Evolutionary conservation across 1,140 invertebrate genomes (phyloP), one percentile per base, ranked within the genome.

Genomic region (Spodoptera frugiperda): DNA sequence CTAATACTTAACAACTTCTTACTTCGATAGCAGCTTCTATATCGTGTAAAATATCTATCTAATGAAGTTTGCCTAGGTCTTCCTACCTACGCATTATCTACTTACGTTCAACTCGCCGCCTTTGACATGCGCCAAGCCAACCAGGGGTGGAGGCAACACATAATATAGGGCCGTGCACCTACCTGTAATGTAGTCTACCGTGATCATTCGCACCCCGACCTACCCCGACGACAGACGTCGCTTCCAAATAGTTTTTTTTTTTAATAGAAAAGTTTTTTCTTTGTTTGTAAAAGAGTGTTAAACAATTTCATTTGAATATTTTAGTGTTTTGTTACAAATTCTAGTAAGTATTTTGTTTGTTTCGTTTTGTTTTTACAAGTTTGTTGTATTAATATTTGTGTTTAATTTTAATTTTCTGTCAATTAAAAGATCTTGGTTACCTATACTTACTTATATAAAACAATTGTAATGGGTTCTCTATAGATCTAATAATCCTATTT

Each of bases 151-250:
- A 59, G 67, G 33, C 65, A 76, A 46, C 48, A 77, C 55, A 81
- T 70, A 54, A 77, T 59, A 70, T 82, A 84, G 80, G 78, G 76
- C 81, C 78, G 76, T 80, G 78, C 78, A 67, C 81, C 79, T 80
- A 87, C 78, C 85, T 81, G 84, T 82, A 85, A 86, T 88, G 79
- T 85, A 83, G 80, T 71, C 83, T 78, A 80, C 76, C 72, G 71
- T 82, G 78, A 61, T 82, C 91, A 93, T 78, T 93, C 85, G 81
- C 84, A 85, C 83, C 85, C 87, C 80, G 81, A 79, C 79, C 74
- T 70, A 84, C 78, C 79, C 79, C 74, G 87, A 48, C 84, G 61
- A 68, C 73, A 79, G 83, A 91, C 89, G 91, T 90, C 48, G 25
- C 63, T 68, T 78, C 76, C 48, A 54, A 25, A 57, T 33, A 30